Evolutionary conservation across 2,797 vertebrate genomes (phyloP).

Genomic region (Atherinosoma microstoma): DNA sequence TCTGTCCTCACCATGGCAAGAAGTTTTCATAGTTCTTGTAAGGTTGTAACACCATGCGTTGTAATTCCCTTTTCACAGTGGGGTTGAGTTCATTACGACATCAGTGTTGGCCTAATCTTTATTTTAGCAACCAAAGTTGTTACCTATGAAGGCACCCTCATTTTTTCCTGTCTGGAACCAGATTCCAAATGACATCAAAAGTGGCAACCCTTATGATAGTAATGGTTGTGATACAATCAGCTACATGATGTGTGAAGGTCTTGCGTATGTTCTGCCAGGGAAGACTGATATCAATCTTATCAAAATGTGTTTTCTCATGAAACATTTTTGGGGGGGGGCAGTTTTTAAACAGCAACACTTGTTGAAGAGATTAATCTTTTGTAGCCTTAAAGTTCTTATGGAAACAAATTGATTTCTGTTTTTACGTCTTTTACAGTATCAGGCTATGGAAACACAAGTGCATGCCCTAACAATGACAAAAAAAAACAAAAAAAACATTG

Average conservation of each 20-base stretch:
- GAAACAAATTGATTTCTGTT: neutral
- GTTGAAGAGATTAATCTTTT: neutral
- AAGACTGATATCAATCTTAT: neutral
- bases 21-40: neutral
- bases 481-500: neutral
- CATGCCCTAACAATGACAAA: neutral
- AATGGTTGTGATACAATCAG: conserved; percentile 53
- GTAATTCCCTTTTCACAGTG: neutral
- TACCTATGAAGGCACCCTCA: conserved; percentile 54
- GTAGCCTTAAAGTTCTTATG: neutral
- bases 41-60: neutral
- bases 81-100: conserved; percentile 23
- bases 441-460: neutral
- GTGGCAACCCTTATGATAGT: conserved; percentile 54
- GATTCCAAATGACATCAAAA: conserved; percentile 49
- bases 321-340: neutral
- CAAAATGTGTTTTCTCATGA: neutral
- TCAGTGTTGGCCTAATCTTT: conserved; percentile 25
- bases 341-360: neutral
- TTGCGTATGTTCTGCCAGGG: conserved; percentile 32
- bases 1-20: neutral
- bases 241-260: conserved; percentile 14
- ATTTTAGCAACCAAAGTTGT: conserved; percentile 9
- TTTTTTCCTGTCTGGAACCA: conserved; percentile 32
- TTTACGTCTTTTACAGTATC: neutral